Evolutionary conservation across 2,888 invertebrate genomes (phyloP), one percentile per base, ranked within the genome.

Genomic region (Cactoblastis cactorum): DNA sequence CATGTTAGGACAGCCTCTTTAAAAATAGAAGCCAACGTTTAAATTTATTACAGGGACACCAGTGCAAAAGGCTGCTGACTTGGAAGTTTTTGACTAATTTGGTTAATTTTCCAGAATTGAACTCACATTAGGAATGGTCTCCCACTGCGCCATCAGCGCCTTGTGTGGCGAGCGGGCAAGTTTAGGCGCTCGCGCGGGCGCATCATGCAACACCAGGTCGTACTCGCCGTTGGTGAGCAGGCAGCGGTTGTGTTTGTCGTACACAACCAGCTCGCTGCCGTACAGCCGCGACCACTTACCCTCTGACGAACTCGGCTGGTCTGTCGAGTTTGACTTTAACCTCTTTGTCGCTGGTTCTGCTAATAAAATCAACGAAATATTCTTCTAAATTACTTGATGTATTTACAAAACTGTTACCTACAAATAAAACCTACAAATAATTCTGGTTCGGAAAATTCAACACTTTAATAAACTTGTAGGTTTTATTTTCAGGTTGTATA

Each of bases 181-280:
- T 5, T 83, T 83, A 1, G 83, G 80, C 54, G 83, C 80, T 1
- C 74, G 62, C n/a, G 94, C 93, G 9, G 95, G 94, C 1, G 95
- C 91, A 65, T 96, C 96, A 67, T 96, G 95, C 56, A 98, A 84
- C 47, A 95, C 94, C 52, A 98, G 88, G 74, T 97, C 97, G 80
- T 98, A 98, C 74, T 97, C 96, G 2, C 97, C 98, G 62, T 96
- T 96, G 0, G 94, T 94, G 46, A 97, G 90, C 50, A 96, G 91
- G 74, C 97, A 97, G 12, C 96, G 93, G 71, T 95, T 96, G 68
- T 96, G 94, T 74, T 96, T 96, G 77, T 98, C 97, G 72, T 96
- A 97, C 24, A 98, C 94, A 53, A 96, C 94, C 52, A 98, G 84
- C 80, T 97, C 97, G 51, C 95, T 94, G 34, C 93, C 94, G 57